These are phyloP conservation scores for Synanthedon tipuliformis DNA, from an alignment of 2,888 invertebrate genomes.

Conservation along the genomic window DNA sequence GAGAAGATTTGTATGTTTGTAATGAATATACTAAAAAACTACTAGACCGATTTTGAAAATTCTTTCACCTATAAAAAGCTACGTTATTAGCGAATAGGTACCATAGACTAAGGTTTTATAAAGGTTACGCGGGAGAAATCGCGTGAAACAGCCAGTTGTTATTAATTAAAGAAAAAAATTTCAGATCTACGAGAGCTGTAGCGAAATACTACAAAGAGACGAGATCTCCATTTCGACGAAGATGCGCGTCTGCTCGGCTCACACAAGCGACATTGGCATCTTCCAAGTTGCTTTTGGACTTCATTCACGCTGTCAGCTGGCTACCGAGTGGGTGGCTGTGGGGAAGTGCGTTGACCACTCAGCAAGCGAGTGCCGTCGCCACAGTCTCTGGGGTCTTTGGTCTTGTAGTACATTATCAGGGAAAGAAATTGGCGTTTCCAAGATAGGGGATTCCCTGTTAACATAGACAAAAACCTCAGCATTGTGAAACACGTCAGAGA, in stretches of 20 bases:
- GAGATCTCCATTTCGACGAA: slow-evolving; percentile 25
- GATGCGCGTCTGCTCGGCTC: slow-evolving; percentile 45
- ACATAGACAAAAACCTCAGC: too few species aligned
- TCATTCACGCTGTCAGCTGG: slow-evolving; percentile 84
- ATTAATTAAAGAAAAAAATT: not conserved
- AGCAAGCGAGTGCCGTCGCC: slow-evolving; percentile 35
- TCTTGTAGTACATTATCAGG: slow-evolving; percentile 44
- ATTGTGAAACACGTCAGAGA: not conserved
- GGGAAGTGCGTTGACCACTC: slow-evolving; percentile 73
- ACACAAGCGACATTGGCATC: slow-evolving; percentile 42
- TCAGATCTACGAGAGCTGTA: slow-evolving; percentile 46
- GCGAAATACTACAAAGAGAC: slow-evolving; percentile 28
- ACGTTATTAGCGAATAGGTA: too few species aligned
- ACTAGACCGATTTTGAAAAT: too few species aligned
- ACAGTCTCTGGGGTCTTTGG: slow-evolving; percentile 39
- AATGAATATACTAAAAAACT: too few species aligned
- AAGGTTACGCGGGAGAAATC: too few species aligned
- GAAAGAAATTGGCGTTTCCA: slow-evolving; percentile 22
- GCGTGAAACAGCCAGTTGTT: too few species aligned
- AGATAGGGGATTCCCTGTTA: not conserved
- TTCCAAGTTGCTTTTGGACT: slow-evolving; percentile 69
- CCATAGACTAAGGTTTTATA: too few species aligned
- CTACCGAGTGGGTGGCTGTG: slow-evolving; percentile 83
- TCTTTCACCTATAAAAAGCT: too few species aligned
- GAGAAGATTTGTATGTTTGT: too few species aligned